Base-by-base conservation (phyloP, 1,140 invertebrate species). In the Ctenoplectra terminalis region DNA sequence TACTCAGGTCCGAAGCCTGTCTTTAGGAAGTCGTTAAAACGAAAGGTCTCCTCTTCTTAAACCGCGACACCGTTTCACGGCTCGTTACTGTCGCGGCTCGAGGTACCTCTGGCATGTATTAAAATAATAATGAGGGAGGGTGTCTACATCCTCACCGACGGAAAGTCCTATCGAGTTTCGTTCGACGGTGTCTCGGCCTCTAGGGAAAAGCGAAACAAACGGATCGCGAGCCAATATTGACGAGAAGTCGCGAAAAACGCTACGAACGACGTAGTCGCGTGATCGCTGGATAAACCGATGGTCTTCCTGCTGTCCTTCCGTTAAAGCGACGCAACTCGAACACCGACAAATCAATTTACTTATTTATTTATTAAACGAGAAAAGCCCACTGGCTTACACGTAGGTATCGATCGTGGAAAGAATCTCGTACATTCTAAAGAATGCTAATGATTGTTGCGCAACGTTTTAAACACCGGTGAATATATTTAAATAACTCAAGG, bases 11-110 rank as follows among this genome's bases (percentile, higher is more conserved):
- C 82, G 84, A 89, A 80, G 56, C 80, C 87, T 84, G 86, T 90
- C 87, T 90, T 90, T 87, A 77, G 82, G 78, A 86, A 91, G 86
- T 90, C 85, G 86, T 90, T 89, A 86, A 88, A 87, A 79, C 84
- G 73, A 86, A 87, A 88, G 66, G 77, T 84, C 82, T 88, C 82
- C 48, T 78, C 76, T 72, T 64, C 81, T 81, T 74, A 88, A 89
- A 89, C 85, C 77, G 81, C 83, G 83, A 85, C 75, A 87, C 80
- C 79, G 74, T 76, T 89, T 87, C 79, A 73, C 79, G 79, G 76
- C 75, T 81, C 81, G 85, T 85, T 78, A 88, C 76, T 71, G 85
- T 84, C 85, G 82, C 82, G 50, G n/a, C 63, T 82, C 80, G 63
- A 78, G 63, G 63, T 83, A 72, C 70, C 78, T 78, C 54, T 64